A percentile compares a stretch with the other conserved stretches of the same genome.
These are phyloP conservation scores for Pholis gunnellus DNA, from an alignment of 2,113 vertebrate species.

Conservation along the genomic window DNA sequence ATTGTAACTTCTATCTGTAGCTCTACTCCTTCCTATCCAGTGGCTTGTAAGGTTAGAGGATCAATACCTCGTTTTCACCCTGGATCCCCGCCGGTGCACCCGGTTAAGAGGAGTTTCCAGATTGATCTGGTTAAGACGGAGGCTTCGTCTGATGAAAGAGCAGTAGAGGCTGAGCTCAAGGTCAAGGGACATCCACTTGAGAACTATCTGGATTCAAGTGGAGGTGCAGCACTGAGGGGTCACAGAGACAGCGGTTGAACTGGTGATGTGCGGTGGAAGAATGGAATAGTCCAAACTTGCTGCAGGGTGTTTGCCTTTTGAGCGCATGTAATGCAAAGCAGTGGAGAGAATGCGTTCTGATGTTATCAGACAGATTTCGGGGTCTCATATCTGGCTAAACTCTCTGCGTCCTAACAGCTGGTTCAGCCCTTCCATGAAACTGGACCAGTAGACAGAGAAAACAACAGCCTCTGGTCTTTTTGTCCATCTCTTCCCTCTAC, in stretches of 20 bases:
- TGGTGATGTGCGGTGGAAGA: constrained; percentile 31
- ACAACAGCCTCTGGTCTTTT: constrained; percentile 15
- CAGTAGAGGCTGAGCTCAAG: constrained; percentile 34
- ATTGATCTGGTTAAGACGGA: constrained; percentile 22
- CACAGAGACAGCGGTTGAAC: background rate
- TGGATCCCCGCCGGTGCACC: constrained; percentile 11
- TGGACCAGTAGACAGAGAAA: constrained; percentile 22
- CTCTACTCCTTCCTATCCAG: constrained; percentile 9
- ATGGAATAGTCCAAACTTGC: constrained; percentile 8
- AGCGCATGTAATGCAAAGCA: constrained; percentile 31
- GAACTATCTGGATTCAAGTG: constrained; percentile 36
- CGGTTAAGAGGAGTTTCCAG: constrained; percentile 34
- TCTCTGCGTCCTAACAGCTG: constrained; percentile 31
- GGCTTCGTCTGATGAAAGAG: constrained; percentile 24
- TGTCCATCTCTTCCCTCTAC: constrained; percentile 18
- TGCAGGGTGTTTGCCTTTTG: constrained; percentile 40
- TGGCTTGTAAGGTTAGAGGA: constrained; percentile 50
- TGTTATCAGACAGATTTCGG: constrained; percentile 29
- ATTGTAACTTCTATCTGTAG: constrained; percentile 16
- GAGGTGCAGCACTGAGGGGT: background rate
- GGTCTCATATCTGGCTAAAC: constrained; percentile 28
- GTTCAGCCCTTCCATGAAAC: constrained; percentile 35
- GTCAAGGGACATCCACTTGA: constrained; percentile 38
- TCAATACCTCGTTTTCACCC: constrained; percentile 40
- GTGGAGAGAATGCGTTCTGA: constrained; percentile 17